These are phyloP conservation scores for Tethya wilhelma DNA, from an alignment of 37 sponge, comb jelly and placozoan genomes.

Conservation along the genomic window DNA sequence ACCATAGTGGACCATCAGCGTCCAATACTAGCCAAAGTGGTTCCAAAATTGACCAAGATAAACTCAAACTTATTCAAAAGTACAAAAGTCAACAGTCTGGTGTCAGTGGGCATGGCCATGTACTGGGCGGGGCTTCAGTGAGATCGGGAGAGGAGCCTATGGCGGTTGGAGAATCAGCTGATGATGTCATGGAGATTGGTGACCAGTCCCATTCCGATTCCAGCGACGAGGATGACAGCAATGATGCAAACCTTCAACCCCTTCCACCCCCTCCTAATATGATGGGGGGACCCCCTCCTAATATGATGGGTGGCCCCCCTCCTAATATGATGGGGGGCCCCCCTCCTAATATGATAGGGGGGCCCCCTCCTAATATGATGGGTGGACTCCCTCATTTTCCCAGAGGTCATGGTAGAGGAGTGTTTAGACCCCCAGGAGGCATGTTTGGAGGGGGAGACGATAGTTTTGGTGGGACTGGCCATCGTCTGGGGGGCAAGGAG, in stretches of 20 bases:
- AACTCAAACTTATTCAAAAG: no score
- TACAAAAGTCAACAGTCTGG: no score
- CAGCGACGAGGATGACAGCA: slow-evolving; percentile 35
- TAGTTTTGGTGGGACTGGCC: slow-evolving; percentile 39
- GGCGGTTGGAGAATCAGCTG: background rate
- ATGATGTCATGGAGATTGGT: background rate
- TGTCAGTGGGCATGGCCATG: no score
- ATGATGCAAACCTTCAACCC: slow-evolving; percentile 3
- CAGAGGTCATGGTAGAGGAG: background rate
- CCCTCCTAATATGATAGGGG: background rate
- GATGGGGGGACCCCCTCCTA: background rate
- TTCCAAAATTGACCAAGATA: no score
- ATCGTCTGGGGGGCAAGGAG: slow-evolving; percentile 62
- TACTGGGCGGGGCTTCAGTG: background rate
- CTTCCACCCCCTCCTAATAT: background rate
- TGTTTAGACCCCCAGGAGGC: no score
- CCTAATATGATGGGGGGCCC: background rate
- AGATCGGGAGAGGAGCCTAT: background rate
- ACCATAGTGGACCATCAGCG: no score
- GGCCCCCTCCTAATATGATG: background rate
- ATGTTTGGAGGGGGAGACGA: background rate
- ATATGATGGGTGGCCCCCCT: background rate
- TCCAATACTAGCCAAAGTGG: no score
- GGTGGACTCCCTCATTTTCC: background rate
- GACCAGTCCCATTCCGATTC: slow-evolving; percentile 16